Base-by-base conservation (phyloP, 2,888 invertebrate genomes). In the Homarus gammarus region DNA sequence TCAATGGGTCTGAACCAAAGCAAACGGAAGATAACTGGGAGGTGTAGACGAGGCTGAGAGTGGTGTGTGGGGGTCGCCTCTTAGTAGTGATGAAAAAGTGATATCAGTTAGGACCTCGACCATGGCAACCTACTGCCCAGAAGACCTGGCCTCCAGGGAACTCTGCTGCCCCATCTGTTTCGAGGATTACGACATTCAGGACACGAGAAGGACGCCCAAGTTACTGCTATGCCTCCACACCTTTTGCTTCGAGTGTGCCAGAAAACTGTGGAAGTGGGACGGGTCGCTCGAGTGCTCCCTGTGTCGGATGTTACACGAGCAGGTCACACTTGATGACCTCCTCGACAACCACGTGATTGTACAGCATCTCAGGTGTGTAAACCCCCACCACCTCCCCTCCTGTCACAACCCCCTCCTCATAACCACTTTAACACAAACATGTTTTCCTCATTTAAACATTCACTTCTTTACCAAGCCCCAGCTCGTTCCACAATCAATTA, bases 161-260 rank as follows among this genome's bases (percentile, higher is more conserved):
- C 77, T 88, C 6, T 88, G 88, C 38, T 91, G 91, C 36, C 91
- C 91, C n/a, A 91, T 91, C 64, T 91, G 91, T 61, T 91, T 91
- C 38, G 91, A 91, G 49, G 91, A 91, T 44, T 91, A 88, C 40
- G 88, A 84, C 77, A 85, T 88, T 40, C 70, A 72, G 49, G 84
- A 81, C 2, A 31, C 49, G 2, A 56, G 44, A 31, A 77, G 90
- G n/a, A 51, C 83, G 22, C 90, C 90, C 22, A 90, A 90, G 44
- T 81, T 90, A 40, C 87, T 90, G 38, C 68, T 90, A 27, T 90
- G 90, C 75, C 87, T 90, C 38, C 90, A 90, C 84, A 90, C 90
- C 15, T 90, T 90, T 83, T 90, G 90, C 79, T 61, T 36, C 33
- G 86, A 81, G 40, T 90, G 90, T 51, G 75, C 84, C 12, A 82